Evolutionary conservation across 2,797 vertebrate genomes (phyloP).

Genomic region (Microcaecilia unicolor): DNA sequence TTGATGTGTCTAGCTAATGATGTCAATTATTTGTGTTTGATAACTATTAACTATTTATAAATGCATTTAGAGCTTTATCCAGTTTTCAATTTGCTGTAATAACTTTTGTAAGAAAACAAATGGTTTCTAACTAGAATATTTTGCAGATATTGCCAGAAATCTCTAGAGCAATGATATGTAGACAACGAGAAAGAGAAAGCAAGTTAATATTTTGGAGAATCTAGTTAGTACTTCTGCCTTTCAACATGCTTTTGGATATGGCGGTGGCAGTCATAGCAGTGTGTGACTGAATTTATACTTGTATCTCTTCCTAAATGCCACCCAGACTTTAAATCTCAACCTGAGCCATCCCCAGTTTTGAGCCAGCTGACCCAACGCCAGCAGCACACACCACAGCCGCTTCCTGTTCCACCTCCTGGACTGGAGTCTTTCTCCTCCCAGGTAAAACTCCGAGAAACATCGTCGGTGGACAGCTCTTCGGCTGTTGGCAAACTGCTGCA

Average conservation of each 20-base stretch:
- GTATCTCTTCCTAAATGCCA: background rate
- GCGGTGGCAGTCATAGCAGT: background rate
- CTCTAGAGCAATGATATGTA: too few species aligned
- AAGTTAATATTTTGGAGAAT: too few species aligned
- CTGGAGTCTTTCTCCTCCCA: slow-evolving; percentile 59
- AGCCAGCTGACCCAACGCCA: slow-evolving; percentile 86
- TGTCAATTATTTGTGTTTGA: too few species aligned
- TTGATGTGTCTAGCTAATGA: too few species aligned
- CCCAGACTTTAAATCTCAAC: slow-evolving; percentile 84
- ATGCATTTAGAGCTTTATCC: too few species aligned
- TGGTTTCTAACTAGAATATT: too few species aligned
- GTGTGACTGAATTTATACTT: background rate
- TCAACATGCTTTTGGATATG: background rate
- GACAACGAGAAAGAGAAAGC: too few species aligned
- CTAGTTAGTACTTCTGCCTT: too few species aligned
- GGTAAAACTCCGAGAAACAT: slow-evolving; percentile 53
- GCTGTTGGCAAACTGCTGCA: slow-evolving; percentile 60
- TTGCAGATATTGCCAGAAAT: too few species aligned
- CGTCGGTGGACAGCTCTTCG: slow-evolving; percentile 39
- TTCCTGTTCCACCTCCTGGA: slow-evolving; percentile 45
- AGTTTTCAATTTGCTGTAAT: too few species aligned
- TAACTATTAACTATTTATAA: too few species aligned
- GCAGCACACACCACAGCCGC: slow-evolving; percentile 43
- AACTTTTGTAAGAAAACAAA: too few species aligned
- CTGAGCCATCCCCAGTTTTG: slow-evolving; percentile 89